Percentiles rank a stretch among this genome's conserved stretches.
phyloP scores from a whole-genome alignment of 2,888 invertebrate species.

The Galeruca laticollis region DNA sequence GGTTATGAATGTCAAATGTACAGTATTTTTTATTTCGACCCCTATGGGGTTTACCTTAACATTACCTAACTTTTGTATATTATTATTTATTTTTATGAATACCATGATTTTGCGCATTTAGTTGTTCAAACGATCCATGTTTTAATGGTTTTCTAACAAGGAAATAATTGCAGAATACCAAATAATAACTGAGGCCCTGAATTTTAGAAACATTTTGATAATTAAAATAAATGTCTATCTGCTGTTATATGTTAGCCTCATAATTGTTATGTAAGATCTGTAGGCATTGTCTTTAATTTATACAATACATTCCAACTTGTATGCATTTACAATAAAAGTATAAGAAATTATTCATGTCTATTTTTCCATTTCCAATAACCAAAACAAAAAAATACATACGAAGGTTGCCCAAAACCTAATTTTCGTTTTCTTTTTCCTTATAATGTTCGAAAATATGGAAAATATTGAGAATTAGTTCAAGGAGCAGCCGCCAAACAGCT shows the following conservation, averaged over 20 bases:
- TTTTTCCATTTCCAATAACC: slow-evolving; percentile 28
- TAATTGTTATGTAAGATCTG: slow-evolving; percentile 63
- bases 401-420: too few species aligned
- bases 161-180: slow-evolving; percentile 59
- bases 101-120: slow-evolving; percentile 38
- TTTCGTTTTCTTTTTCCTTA: too few species aligned
- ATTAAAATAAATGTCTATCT: slow-evolving; percentile 53
- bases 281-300: slow-evolving; percentile 60
- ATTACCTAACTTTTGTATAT: slow-evolving; percentile 61
- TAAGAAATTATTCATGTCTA: slow-evolving; percentile 27
- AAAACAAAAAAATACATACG: neutral
- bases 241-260: slow-evolving; percentile 59
- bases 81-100: slow-evolving; percentile 65
- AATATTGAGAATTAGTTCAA: too few species aligned
- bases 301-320: slow-evolving; percentile 64
- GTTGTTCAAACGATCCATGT: slow-evolving; percentile 62
- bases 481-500: too few species aligned
- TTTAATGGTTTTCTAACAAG: slow-evolving; percentile 61
- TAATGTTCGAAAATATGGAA: too few species aligned
- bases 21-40: slow-evolving; percentile 59
- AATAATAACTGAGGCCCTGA: slow-evolving; percentile 60
- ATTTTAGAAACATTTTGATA: slow-evolving; percentile 47
- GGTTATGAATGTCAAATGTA: slow-evolving; percentile 60
- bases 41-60: slow-evolving; percentile 60
- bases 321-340: slow-evolving; percentile 62